Percentiles rank a stretch among this genome's conserved stretches.
Conservation (phyloP, 1,140 invertebrate genomes). For the Ostrea denselamellosa region DNA sequence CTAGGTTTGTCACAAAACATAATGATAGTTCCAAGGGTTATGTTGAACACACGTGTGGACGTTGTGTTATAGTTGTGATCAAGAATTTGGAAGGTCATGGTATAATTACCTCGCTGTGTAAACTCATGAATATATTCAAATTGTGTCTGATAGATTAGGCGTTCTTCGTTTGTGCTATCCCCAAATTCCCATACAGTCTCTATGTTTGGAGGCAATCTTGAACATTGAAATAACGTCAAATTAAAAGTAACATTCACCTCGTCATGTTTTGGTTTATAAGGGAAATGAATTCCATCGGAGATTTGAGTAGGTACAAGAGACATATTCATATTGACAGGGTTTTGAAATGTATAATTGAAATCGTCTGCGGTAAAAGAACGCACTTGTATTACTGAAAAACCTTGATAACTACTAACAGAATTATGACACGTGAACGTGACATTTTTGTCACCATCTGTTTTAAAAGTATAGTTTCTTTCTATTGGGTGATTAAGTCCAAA, state of each 20-base stretch:
- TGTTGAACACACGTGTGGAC: background rate
- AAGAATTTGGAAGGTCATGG: background rate
- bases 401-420: conserved; percentile 41
- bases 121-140: conserved; percentile 13
- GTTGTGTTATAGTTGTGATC: conserved; percentile 18
- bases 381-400: conserved; percentile 10
- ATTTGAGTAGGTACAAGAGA: background rate
- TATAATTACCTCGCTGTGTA: conserved; percentile 5
- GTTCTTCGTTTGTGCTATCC: background rate
- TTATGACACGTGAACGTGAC: conserved; percentile 44
- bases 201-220: conserved; percentile 35
- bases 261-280: conserved; percentile 3
- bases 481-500: conserved; percentile 11
- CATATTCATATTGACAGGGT: conserved; percentile 19
- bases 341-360: conserved; percentile 15
- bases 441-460: conserved; percentile 25
- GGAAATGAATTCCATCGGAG: conserved; percentile 17
- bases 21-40: conserved; percentile 14
- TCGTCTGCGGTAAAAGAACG: conserved; percentile 8
- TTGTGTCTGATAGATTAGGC: background rate
- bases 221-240: conserved; percentile 38
- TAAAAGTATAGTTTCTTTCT: conserved; percentile 5
- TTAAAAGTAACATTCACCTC: conserved; percentile 34
- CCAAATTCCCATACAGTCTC: conserved; percentile 40
- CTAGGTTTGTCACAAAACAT: conserved; percentile 5